Conservation (phyloP, 2,113 vertebrate genomes). For the Rattus rattus region DNA sequence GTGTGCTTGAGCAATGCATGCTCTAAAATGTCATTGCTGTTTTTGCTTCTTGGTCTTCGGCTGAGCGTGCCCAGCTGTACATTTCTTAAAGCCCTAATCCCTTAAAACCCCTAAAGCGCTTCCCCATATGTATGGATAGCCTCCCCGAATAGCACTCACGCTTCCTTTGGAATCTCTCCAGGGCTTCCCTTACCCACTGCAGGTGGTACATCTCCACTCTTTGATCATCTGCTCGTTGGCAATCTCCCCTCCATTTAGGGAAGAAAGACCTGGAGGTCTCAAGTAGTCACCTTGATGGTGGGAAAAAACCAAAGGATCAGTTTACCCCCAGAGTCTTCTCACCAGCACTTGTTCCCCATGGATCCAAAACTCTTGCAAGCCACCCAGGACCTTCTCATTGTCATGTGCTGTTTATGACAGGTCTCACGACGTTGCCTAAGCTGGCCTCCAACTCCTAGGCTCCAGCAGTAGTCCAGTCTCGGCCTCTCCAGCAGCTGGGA, state of each 20-base stretch:
- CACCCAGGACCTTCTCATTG: background rate
- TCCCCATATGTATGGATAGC: background rate
- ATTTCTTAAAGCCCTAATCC: background rate
- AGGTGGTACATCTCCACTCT: background rate
- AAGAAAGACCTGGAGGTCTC: background rate
- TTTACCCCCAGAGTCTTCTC: background rate
- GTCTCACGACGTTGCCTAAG: background rate
- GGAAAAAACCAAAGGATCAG: background rate
- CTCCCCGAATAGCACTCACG: background rate
- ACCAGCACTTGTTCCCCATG: background rate
- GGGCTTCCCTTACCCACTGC: background rate
- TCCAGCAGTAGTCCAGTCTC: background rate
- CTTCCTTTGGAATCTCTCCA: background rate
- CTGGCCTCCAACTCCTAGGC: too few species aligned
- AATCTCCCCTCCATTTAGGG: background rate
- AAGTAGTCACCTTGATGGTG: background rate
- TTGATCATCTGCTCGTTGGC: background rate
- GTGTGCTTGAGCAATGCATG: background rate
- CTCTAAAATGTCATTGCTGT: background rate
- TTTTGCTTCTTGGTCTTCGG: background rate
- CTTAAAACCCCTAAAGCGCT: background rate
- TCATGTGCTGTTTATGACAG: background rate
- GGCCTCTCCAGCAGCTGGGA: too few species aligned
- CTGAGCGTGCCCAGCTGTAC: background rate
- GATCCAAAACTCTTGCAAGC: background rate